Base-by-base conservation (phyloP, 2,113 vertebrate genomes). In the Erpornis zantholeuca region DNA sequence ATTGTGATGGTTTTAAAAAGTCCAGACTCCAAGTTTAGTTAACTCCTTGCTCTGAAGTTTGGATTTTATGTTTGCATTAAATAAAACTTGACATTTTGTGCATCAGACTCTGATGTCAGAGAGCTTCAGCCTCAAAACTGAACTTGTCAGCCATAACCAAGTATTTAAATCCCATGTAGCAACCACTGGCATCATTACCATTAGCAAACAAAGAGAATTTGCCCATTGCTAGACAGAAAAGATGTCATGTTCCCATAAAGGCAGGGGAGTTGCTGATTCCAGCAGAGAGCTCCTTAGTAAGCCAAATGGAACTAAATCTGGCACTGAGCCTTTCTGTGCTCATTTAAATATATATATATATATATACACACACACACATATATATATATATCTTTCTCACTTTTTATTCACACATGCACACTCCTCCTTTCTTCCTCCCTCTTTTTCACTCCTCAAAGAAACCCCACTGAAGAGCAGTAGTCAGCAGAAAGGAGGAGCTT, bases 291-390 rank as follows among this genome's bases (percentile, higher is more conserved):
- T 96, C 36, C 27, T 86, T 52, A 70, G 47, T 52, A 82, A 78
- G 60, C 22, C 40, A 10, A 11, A 52, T 70, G 35, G 52, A 91
- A 45, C 45, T 65, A 65, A 80, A 73, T 29, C 33, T 66, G 75
- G 15, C 63, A 18, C 57, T 83, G 64, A 93, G 38, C 33, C 44
- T 66, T 73, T 82, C 90, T 91, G 49, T 75, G 80, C 61, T 85
- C 31, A 31, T 77, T 81, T 77, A 63, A 88, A 25, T 47, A 6
- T 4, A 2, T 52, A 0, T 71, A 0, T 63, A 14, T 63, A 27
- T 65, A 50, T 0, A 69, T 0, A 49, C 0, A 42, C 0, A 35
- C 0, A 22, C 5, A 35, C 1, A 53, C 0, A 35, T 0, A 11
- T 0, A 23, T 5, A 50, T 19, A 23, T 44, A 9, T 38, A 4